phyloP scores from a whole-genome alignment of 2,113 vertebrate species.

The Saimiri boliviensis region DNA sequence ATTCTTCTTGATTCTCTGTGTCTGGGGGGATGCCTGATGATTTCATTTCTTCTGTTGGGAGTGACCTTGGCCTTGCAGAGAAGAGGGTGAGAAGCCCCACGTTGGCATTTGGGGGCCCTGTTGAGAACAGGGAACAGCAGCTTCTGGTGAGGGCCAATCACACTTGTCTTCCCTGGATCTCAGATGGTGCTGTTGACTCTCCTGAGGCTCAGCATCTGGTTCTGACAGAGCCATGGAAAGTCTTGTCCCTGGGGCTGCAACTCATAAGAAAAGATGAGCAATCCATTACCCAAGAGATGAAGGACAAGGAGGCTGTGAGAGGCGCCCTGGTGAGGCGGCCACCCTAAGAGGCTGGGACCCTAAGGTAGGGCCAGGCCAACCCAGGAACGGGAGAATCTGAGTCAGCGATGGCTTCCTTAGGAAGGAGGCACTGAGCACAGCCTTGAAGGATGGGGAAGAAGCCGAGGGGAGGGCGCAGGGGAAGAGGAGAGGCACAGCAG shows the following conservation, averaged over 20 bases:
- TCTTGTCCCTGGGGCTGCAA: not conserved
- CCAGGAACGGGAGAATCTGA: not conserved
- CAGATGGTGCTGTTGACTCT: not conserved
- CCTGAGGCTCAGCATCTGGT: constrained; percentile 31
- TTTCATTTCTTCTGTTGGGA: not conserved
- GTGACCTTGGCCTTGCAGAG: not conserved
- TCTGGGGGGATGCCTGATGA: not conserved
- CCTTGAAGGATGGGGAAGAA: not conserved
- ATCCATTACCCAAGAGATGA: not conserved
- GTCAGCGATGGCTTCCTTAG: not conserved
- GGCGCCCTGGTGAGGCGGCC: not conserved
- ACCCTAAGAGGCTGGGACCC: not conserved
- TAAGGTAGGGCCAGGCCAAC: not conserved
- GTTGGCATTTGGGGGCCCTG: not conserved
- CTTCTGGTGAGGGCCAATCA: not conserved
- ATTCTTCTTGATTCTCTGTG: not conserved
- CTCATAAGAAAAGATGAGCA: not conserved
- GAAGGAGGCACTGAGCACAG: not conserved
- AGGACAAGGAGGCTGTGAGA: not conserved
- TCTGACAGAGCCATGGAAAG: not conserved
- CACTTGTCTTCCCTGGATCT: not conserved
- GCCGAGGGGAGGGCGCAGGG: no score
- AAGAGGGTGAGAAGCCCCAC: not conserved
- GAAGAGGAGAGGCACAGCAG: not conserved
- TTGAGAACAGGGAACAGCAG: not conserved